phyloP scores from a whole-genome alignment of 2,888 invertebrate species.

The Perdita meconis region DNA sequence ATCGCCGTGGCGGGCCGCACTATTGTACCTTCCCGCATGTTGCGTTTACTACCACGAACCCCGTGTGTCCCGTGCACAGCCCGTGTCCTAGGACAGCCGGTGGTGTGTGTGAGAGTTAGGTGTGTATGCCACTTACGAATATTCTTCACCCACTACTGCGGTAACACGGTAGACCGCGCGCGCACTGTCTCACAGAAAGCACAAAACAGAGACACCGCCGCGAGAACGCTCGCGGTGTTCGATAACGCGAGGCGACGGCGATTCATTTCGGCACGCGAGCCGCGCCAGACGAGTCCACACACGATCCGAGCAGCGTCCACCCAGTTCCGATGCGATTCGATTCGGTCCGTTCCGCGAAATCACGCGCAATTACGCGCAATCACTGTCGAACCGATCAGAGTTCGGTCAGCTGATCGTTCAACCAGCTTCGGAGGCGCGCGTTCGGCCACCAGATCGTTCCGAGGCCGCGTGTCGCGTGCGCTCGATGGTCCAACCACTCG shows the following conservation, averaged over 20 bases:
- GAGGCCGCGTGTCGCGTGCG: conserved; percentile 37
- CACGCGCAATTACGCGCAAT: conserved; percentile 39
- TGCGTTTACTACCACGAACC: conserved; percentile 72
- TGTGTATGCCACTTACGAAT: conserved; percentile 65
- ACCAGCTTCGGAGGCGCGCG: conserved; percentile 14
- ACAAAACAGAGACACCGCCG: background rate
- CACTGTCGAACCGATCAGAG: too few species aligned
- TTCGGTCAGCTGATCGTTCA: conserved; percentile 48
- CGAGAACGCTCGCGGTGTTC: conserved; percentile 15
- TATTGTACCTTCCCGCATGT: conserved; percentile 75
- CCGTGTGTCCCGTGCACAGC: conserved; percentile 66
- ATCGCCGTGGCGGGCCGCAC: conserved; percentile 71
- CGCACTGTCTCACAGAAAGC: conserved; percentile 10
- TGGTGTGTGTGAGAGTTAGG: conserved; percentile 48
- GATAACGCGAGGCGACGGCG: conserved; percentile 18
- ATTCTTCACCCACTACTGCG: conserved; percentile 48
- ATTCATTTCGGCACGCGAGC: conserved; percentile 3
- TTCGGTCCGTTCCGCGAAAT: background rate
- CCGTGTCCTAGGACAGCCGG: conserved; percentile 65
- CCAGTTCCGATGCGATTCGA: background rate
- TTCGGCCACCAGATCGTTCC: conserved; percentile 18
- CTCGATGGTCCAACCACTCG: conserved; percentile 7
- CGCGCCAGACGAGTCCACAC: conserved; percentile 40
- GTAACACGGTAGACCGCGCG: conserved; percentile 9
- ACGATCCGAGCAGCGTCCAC: conserved; percentile 12